Percentiles rank a stretch among this genome's conserved stretches.
Conservation (phyloP, 92 coral and sea anemone genomes). For the Montipora capitata region DNA sequence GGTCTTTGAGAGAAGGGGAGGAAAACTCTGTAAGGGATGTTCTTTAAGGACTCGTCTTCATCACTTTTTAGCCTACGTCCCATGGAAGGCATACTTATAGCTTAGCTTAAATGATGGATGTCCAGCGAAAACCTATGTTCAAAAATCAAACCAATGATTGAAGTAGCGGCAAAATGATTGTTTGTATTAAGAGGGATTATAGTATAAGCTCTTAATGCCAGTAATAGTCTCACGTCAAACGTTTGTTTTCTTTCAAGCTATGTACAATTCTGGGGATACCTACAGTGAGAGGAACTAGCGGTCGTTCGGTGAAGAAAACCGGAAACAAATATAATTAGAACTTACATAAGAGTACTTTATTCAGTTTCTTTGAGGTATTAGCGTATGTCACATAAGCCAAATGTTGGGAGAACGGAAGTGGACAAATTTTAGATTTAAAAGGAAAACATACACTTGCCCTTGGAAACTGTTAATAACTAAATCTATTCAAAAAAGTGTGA, state of each 20-base stretch:
- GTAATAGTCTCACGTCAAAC: constrained; percentile 7
- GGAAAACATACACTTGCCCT: neutral
- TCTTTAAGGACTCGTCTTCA: neutral
- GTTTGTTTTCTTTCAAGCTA: constrained; percentile 28
- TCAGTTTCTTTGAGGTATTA: neutral
- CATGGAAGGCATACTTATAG: neutral
- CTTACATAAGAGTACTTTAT: neutral
- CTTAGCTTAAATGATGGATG: neutral
- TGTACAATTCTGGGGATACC: neutral
- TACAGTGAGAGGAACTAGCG: neutral
- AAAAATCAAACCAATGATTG: neutral
- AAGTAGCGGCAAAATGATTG: neutral
- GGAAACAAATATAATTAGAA: neutral
- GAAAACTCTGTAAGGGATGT: constrained; percentile 23
- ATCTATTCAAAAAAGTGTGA: neutral
- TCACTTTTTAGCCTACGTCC: neutral
- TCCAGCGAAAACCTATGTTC: neutral
- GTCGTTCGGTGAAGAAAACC: neutral
- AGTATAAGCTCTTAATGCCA: constrained; percentile 31
- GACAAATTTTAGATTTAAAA: constrained; percentile 1
- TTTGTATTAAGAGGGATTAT: constrained; percentile 52
- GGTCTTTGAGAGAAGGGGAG: constrained; percentile 33
- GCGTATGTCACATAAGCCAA: constrained; percentile 2
- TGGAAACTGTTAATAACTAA: constrained; percentile 10
- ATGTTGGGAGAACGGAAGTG: constrained; percentile 11